A percentile compares a stretch with the other conserved stretches of the same genome.
These are phyloP conservation scores for Lamellibrachia luymesi DNA, from an alignment of 1,140 invertebrate species.

Conservation along the genomic window DNA sequence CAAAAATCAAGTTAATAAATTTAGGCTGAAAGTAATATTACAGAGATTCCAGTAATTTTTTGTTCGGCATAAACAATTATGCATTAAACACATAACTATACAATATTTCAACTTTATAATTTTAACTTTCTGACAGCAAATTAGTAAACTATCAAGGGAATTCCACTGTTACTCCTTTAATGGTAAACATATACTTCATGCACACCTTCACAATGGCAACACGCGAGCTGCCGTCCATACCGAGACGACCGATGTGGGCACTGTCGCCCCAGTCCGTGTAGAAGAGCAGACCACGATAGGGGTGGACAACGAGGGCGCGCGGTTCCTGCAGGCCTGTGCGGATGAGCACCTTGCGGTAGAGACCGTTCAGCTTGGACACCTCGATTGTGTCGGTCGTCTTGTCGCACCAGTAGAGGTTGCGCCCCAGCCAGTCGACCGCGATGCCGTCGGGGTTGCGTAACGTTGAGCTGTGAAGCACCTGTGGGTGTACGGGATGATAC, in stretches of 20 bases:
- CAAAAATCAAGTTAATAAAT: no score
- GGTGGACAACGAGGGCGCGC: slow-evolving; percentile 90
- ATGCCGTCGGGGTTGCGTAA: slow-evolving; percentile 75
- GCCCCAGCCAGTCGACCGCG: slow-evolving; percentile 93
- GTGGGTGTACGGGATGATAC: background rate
- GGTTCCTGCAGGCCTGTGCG: slow-evolving; percentile 69
- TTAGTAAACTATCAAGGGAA: no score
- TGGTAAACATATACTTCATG: no score
- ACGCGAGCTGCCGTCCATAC: slow-evolving; percentile 92
- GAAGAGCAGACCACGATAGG: slow-evolving; percentile 74
- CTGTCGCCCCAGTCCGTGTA: slow-evolving; percentile 99
- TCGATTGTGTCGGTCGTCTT: slow-evolving; percentile 92
- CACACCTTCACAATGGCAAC: slow-evolving; percentile 20
- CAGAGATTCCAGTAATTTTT: no score
- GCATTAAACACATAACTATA: no score
- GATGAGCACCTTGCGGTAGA: slow-evolving; percentile 67
- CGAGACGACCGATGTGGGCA: slow-evolving; percentile 89
- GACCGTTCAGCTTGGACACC: slow-evolving; percentile 83
- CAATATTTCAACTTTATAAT: no score
- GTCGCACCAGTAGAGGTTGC: slow-evolving; percentile 95
- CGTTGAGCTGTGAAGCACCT: slow-evolving; percentile 44
- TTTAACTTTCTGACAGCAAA: no score
- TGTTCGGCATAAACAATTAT: no score
- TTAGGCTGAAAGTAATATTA: no score
- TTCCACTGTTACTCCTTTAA: background rate